These are phyloP conservation scores for Rosalia funebris DNA, from an alignment of 2,888 invertebrate genomes.

Conservation along the genomic window DNA sequence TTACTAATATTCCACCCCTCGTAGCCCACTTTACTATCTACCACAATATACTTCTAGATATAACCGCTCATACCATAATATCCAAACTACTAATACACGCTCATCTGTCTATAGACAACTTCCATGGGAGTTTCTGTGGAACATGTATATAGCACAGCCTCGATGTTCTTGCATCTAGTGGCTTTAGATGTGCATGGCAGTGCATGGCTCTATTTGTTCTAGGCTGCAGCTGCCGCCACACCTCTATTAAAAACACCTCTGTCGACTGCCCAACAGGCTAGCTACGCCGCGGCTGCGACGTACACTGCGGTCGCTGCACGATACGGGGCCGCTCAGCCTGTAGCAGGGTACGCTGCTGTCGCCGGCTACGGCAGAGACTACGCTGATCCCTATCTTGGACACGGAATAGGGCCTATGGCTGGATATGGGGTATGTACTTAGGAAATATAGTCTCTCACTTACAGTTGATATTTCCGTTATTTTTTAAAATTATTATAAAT, in stretches of 20 bases:
- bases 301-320: constrained; percentile 75
- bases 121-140: too few relatives aligned
- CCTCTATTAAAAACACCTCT: constrained; percentile 86
- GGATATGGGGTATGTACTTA: constrained; percentile 89
- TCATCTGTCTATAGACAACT: too few relatives aligned
- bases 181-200: constrained; percentile 63
- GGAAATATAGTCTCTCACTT: constrained; percentile 32
- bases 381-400: constrained; percentile 93
- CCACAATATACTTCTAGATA: too few relatives aligned
- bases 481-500: too few relatives aligned
- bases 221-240: constrained; percentile 72
- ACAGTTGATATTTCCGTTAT: not conserved
- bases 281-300: constrained; percentile 85
- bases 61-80: too few relatives aligned
- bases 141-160: constrained; percentile 40
- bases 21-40: too few relatives aligned
- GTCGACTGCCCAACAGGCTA: constrained; percentile 86
- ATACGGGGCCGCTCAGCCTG: constrained; percentile 72
- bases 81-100: too few relatives aligned
- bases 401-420: constrained; percentile 95
- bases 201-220: constrained; percentile 58
- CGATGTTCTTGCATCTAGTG: constrained; percentile 38
- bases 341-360: constrained; percentile 77
- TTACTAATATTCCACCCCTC: too few relatives aligned
- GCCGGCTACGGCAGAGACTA: constrained; percentile 89